phyloP scores from a whole-genome alignment of 2,113 vertebrate species.

The Notarius quadriscutis region DNA sequence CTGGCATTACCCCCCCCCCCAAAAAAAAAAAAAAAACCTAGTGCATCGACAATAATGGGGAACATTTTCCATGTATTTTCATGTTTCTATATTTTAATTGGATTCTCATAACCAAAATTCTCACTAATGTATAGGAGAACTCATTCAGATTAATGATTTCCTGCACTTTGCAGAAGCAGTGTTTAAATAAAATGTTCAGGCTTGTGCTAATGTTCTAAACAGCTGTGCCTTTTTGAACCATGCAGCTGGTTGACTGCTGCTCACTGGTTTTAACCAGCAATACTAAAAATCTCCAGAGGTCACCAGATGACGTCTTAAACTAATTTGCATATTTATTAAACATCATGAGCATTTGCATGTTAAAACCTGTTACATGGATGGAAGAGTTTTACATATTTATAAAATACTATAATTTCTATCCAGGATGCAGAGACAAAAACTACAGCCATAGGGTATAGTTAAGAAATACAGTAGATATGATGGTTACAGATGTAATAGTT shows the following conservation, averaged over 20 bases:
- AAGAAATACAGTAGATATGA: not conserved
- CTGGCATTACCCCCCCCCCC: not conserved
- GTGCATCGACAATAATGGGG: too few species aligned
- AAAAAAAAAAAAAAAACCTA: not conserved
- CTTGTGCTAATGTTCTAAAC: not conserved
- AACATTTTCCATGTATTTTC: not conserved
- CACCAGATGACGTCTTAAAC: not conserved
- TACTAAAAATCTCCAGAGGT: not conserved
- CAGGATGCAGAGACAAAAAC: not conserved
- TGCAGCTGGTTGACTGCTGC: not conserved
- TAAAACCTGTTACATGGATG: not conserved
- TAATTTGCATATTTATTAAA: conserved; percentile 3
- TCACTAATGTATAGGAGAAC: not conserved
- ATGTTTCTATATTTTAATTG: not conserved
- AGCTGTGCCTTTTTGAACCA: not conserved
- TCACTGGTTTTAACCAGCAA: not conserved
- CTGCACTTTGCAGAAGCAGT: not conserved
- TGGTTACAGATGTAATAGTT: not conserved
- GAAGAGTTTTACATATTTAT: not conserved
- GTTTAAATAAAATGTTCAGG: not conserved
- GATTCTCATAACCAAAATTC: not conserved
- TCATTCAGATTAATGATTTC: not conserved
- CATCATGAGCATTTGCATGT: not conserved
- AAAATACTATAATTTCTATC: not conserved
- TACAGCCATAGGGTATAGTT: not conserved